A percentile compares a stretch with the other conserved stretches of the same genome.
Conservation (phyloP, 2,797 vertebrate genomes). For the Esox masquinongy region DNA sequence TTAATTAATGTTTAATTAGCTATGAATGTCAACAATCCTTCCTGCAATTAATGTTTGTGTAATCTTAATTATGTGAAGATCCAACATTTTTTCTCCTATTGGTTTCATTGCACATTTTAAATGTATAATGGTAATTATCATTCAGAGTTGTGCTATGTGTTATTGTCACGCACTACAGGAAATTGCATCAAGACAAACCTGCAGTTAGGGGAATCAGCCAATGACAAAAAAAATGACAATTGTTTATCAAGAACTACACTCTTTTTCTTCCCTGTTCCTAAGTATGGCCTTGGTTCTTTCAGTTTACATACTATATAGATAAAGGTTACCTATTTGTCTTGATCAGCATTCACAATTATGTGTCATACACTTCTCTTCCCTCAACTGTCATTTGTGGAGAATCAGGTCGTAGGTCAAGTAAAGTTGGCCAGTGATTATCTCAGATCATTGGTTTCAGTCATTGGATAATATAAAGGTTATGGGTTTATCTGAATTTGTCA, state of each 20-base stretch:
- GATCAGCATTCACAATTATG: slow-evolving; percentile 50
- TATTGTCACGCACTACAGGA: slow-evolving; percentile 77
- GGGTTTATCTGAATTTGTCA: not conserved
- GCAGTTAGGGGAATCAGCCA: slow-evolving; percentile 77
- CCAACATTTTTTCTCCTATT: too few relatives aligned
- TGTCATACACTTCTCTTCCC: slow-evolving; percentile 47
- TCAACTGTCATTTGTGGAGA: slow-evolving; percentile 30
- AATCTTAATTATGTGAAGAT: too few relatives aligned
- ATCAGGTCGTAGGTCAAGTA: slow-evolving; percentile 28
- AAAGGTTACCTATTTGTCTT: slow-evolving; percentile 51
- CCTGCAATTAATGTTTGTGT: too few relatives aligned
- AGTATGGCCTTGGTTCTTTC: slow-evolving; percentile 57
- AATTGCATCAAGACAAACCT: slow-evolving; percentile 71
- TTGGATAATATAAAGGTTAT: not conserved
- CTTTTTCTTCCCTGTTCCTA: slow-evolving; percentile 48
- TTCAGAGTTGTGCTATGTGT: slow-evolving; percentile 37
- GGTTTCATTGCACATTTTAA: slow-evolving; percentile 1
- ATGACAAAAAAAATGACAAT: slow-evolving; percentile 37
- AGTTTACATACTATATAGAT: slow-evolving; percentile 41
- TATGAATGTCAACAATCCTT: too few relatives aligned
- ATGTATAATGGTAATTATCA: slow-evolving; percentile 47
- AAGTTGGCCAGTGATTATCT: not conserved
- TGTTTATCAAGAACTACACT: slow-evolving; percentile 29
- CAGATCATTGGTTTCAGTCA: not conserved
- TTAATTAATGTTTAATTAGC: too few relatives aligned